Evolutionary conservation across 2,888 invertebrate genomes (phyloP), one percentile per base, ranked within the genome.

Genomic region (Drosophila algonquin): DNA sequence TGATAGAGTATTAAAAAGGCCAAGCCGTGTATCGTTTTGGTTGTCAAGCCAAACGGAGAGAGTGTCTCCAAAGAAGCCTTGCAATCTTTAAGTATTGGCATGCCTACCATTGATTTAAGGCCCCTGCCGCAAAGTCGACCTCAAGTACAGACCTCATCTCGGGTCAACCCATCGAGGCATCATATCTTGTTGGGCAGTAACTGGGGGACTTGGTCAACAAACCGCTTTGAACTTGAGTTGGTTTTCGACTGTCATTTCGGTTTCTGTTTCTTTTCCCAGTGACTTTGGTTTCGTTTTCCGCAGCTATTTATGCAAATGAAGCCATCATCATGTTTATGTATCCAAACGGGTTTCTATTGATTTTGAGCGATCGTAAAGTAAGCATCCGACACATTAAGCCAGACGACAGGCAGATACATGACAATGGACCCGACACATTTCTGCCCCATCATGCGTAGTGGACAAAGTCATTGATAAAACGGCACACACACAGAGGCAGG

Each of bases 221-320:
- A 82, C 60, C 47, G 45, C 64, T 70, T 68, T 83, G 81, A 81
- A 83, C 81, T 81, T 81, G 82, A 82, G 52, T 55, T 72, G 63
- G 54, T 63, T 71, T 53, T 54, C 35, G 47, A n/a, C 58, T 12
- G 40, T 21, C 53, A 27, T 10, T 44, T 45, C 44, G 32, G 9
- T 27, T 27, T 27, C 9, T 24, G 9, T 27, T 27, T 27, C 9
- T 24, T 30, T 47, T 63, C 18, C 30, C 53, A 40, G 53, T n/a
- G 35, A n/a, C 35, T 46, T 55, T 44, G 14, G 54, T 45, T 62
- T 69, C 57, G 44, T 45, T 30, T 46, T 67, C 27, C 54, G 51
- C 48, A 27, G 47, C 46, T 40, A 53, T 58, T 64, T 73, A 79
- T 79, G 79, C 56, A 60, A 79, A 79, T 76, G 47, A 21, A 60